Evolutionary conservation across 2,888 invertebrate genomes (phyloP), one percentile per base, ranked within the genome.

Genomic region (Agriopis aurantiaria): DNA sequence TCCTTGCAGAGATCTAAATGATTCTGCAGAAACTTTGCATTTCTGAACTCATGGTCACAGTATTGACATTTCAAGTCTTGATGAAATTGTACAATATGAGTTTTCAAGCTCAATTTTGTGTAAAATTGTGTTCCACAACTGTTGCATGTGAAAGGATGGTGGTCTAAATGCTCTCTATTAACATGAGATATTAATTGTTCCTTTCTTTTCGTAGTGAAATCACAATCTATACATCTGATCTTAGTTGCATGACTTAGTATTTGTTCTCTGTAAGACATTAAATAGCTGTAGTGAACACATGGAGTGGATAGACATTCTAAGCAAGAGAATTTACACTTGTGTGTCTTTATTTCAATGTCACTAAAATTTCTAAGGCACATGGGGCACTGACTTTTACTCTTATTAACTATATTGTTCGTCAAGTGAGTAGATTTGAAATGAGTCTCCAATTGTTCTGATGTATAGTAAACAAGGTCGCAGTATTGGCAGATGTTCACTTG

Each of bases 91-190:
- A 80, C 80, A 23, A 88, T 82, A 56, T 90, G 89, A 0, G 83
- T 82, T 56, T 83, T 82, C 5, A 89, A 72, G 46, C 85, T 85
- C 0, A 83, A 65, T 77, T 87, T 87, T 0, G 89, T 87, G 64
- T 88, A 89, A 68, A 88, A 89, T 49, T 86, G 87, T 52, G 85
- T 85, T 0, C 79, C 81, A 45, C 90, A 90, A 55, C 84, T 80
- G 0, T 80, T 80, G 65, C 90, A 90, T 3, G 84, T 83, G 61
- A 86, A 89, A 0, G 90, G 89, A 65, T 87, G 87, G 65, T 88
- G 82, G 14, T 88, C 81, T 52, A 90, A 82, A 78, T 90, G 90
- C 65, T 87, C 88, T 17, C 88, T 76, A 56, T 90, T 90, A 0
- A 81, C 85, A 70, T 90, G 90, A 0, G 82, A 79, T 0, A 90